Evolutionary conservation across 2,888 invertebrate genomes (phyloP).

Genomic region (Stenodera caucasica): DNA sequence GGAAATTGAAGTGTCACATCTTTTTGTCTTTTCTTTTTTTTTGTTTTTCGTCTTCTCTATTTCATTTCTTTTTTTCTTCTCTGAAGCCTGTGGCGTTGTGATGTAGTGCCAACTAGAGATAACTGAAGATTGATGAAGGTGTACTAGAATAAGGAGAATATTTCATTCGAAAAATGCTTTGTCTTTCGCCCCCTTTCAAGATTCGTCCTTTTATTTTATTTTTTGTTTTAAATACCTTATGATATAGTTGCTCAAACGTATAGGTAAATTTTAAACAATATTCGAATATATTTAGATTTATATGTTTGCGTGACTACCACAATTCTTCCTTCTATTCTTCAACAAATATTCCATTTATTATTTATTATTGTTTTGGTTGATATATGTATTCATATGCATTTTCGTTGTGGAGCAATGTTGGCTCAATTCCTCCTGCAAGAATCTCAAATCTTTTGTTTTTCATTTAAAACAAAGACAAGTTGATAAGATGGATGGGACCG

Average conservation of each 20-base stretch:
- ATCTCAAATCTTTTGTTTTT: constrained; percentile 35
- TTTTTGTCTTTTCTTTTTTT: constrained; percentile 53
- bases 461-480: constrained; percentile 44
- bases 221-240: no score
- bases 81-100: constrained; percentile 48
- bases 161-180: constrained; percentile 50
- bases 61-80: no score
- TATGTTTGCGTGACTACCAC: constrained; percentile 38
- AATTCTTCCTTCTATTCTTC: constrained; percentile 25
- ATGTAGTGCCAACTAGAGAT: constrained; percentile 52
- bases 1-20: constrained; percentile 57
- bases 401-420: constrained; percentile 36
- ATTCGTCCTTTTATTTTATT: no score
- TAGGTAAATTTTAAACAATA: constrained; percentile 37
- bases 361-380: not conserved
- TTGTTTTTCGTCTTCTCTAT: no score
- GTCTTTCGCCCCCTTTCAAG: constrained; percentile 42
- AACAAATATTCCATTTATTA: constrained; percentile 11
- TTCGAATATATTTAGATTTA: constrained; percentile 44
- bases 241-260: constrained; percentile 35
- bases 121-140: constrained; percentile 53
- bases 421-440: no score
- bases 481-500: constrained; percentile 43
- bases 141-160: constrained; percentile 53
- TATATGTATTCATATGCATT: constrained; percentile 25